These are phyloP conservation scores for Pluvianellus socialis DNA, from an alignment of 2,113 vertebrate genomes.

Conservation along the genomic window DNA sequence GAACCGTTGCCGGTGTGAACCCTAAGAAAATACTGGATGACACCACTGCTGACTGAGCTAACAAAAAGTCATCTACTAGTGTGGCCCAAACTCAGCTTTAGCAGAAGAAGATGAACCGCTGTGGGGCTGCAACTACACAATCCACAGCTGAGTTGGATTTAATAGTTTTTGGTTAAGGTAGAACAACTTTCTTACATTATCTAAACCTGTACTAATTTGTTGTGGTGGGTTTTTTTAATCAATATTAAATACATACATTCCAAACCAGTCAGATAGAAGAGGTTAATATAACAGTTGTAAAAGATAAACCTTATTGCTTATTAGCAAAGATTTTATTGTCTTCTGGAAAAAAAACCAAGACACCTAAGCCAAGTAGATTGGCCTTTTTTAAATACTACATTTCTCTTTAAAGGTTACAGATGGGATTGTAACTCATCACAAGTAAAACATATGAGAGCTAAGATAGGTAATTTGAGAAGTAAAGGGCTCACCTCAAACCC, in stretches of 20 bases:
- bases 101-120: background rate
- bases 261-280: background rate
- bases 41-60: background rate
- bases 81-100: background rate
- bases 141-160: background rate
- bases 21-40: background rate
- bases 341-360: background rate
- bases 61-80: background rate
- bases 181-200: background rate
- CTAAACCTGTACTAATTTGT: background rate
- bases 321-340: background rate
- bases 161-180: background rate
- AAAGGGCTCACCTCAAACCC: background rate
- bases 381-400: background rate
- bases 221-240: background rate
- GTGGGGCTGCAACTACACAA: background rate
- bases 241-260: background rate
- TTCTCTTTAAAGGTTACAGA: background rate
- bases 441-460: background rate
- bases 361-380: background rate
- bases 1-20: background rate
- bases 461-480: background rate
- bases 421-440: background rate
- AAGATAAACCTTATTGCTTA: background rate
- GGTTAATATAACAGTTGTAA: background rate